Evolutionary conservation across 2,888 invertebrate species (phyloP), one percentile per base, ranked within the genome.

Genomic region (Melolontha melolontha): DNA sequence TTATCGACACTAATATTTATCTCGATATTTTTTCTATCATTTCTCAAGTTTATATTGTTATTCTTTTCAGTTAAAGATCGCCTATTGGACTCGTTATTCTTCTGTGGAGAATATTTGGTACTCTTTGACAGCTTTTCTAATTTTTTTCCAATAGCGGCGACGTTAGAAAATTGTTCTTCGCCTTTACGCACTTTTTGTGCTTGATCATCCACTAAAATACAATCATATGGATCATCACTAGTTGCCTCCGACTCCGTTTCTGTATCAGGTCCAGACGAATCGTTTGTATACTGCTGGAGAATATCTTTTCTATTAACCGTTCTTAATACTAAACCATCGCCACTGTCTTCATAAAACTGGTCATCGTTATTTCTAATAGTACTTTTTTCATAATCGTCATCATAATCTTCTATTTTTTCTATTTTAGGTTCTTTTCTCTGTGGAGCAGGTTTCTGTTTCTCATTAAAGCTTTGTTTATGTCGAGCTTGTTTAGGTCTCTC

Each of bases 141-240:
- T 73, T 83, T 84, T 62, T 83, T 82, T 0, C 83, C 83, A 10
- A 84, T 77, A 59, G 83, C 84, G 1, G 82, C 83, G 2, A 84
- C 84, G 70, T 86, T 87, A 17, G 86, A 84, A 70, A 86, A 82
- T 29, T 79, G 77, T 40, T 76, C 77, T 11, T 75, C 77, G 47
- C 74, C 75, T 55, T 78, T 80, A 17, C 73, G 72, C 16, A 76
- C 75, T 52, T 80, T 80, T 59, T 79, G 79, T 50, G 82, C 78
- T 69, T 86, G 80, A 83, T 94, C 94, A 75, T 94, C 92, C 27
- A 94, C 92, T 62, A 95, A 91, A 74, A 94, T 94, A 79, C 94
- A 94, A 79, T 91, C 91, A 75, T 91, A 91, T 29, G 90, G 91
- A 84, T 91, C 91, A 54, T 91, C 91, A 78, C 90, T 91, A 54